Percentiles rank a stretch among this genome's conserved stretches.
phyloP scores from a whole-genome alignment of 2,888 invertebrate genomes.

The Liopterus haemorrhoidalis region DNA sequence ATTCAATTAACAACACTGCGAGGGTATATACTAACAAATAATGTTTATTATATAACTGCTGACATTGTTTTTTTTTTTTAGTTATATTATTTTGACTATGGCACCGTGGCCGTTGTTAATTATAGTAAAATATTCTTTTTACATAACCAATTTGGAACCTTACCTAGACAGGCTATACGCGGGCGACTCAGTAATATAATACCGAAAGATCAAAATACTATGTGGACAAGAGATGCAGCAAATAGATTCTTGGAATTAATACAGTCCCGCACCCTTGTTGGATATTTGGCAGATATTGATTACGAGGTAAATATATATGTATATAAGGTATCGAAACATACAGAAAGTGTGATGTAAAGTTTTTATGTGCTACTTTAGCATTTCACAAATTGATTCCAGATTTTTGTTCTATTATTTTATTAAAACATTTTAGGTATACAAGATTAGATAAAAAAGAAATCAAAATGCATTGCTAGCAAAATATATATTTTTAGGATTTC shows the following conservation, averaged over 20 bases:
- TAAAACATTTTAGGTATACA: no score
- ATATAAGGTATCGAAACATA: no score
- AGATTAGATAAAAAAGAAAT: no score
- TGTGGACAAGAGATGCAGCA: constrained; percentile 48
- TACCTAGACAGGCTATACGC: constrained; percentile 51
- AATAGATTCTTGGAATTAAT: constrained; percentile 45
- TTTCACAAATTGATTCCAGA: no score
- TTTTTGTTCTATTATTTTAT: no score
- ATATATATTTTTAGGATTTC: no score
- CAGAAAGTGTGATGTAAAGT: no score
- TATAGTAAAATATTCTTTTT: constrained; percentile 40
- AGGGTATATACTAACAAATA: constrained; percentile 40
- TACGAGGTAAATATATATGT: constrained; percentile 35
- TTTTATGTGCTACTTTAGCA: no score
- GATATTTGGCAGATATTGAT: constrained; percentile 40
- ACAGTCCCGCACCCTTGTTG: constrained; percentile 43
- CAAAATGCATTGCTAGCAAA: no score
- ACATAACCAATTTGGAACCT: constrained; percentile 42
- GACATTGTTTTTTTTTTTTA: constrained; percentile 32
- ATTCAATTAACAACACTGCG: constrained; percentile 46
- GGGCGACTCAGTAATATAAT: constrained; percentile 49
- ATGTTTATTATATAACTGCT: background rate
- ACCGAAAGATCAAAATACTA: constrained; percentile 44
- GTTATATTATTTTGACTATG: constrained; percentile 56
- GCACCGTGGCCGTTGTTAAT: constrained; percentile 48